phyloP scores from a whole-genome alignment of 1,140 invertebrate species.

The Tribolium castaneum region DNA sequence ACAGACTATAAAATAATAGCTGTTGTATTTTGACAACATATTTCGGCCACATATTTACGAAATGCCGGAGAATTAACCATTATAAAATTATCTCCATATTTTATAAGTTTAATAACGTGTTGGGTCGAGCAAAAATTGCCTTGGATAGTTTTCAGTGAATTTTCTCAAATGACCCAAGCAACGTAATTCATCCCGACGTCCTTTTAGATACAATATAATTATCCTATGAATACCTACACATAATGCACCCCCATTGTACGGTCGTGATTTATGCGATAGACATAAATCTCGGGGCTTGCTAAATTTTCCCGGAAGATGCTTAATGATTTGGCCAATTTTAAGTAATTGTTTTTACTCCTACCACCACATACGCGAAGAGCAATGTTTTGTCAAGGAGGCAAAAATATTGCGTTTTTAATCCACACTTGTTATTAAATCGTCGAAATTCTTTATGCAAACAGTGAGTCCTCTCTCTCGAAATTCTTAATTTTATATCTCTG shows the following conservation, averaged over 20 bases:
- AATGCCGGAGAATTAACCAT: no score
- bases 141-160: not conserved
- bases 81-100: no score
- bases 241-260: constrained; percentile 7
- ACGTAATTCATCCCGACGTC: not conserved
- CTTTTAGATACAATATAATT: constrained; percentile 17
- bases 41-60: no score
- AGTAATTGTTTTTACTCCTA: not conserved
- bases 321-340: constrained; percentile 17
- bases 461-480: not conserved
- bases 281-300: not conserved
- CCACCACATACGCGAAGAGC: not conserved
- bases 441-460: constrained; percentile 22
- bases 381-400: not conserved
- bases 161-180: not conserved
- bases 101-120: not conserved
- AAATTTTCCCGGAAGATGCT: constrained; percentile 2
- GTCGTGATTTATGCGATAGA: constrained; percentile 6
- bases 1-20: no score
- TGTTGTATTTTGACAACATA: no score
- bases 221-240: constrained; percentile 17
- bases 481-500: constrained; percentile 32
- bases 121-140: not conserved
- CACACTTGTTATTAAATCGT: constrained; percentile 21
- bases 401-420: constrained; percentile 19